Conservation (phyloP, 1,140 invertebrate genomes). For the Sesamia nonagrioides region DNA sequence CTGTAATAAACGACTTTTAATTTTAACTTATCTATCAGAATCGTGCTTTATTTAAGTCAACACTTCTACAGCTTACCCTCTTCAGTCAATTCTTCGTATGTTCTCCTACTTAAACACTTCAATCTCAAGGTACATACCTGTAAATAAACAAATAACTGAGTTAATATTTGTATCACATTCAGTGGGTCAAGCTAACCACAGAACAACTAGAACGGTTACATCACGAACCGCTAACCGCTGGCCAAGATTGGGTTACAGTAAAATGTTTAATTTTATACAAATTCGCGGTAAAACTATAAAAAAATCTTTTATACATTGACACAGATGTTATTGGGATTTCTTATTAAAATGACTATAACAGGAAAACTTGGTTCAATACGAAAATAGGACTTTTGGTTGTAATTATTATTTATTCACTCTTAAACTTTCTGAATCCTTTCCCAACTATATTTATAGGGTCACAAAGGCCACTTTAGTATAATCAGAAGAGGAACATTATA, state of each 20-base stretch:
- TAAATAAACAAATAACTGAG: conserved; percentile 5
- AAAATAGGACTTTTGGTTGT: too few relatives aligned
- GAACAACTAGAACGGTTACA: not conserved
- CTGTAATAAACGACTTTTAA: too few relatives aligned
- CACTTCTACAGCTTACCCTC: not conserved
- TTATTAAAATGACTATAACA: not conserved
- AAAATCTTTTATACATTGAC: not conserved
- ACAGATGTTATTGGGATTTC: conserved; percentile 1
- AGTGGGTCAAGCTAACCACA: conserved; percentile 28
- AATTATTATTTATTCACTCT: too few relatives aligned
- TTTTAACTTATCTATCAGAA: too few relatives aligned
- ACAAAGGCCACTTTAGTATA: too few relatives aligned
- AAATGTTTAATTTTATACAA: conserved; percentile 22
- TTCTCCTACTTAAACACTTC: too few relatives aligned
- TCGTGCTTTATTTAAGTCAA: too few relatives aligned
- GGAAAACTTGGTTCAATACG: not conserved
- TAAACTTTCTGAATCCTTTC: too few relatives aligned
- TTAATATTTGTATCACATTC: conserved; percentile 10
- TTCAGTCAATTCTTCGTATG: too few relatives aligned
- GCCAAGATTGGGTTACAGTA: not conserved
- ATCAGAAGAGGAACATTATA: too few relatives aligned
- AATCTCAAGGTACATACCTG: conserved; percentile 19
- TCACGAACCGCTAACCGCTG: conserved; percentile 6
- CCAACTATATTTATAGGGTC: too few relatives aligned
- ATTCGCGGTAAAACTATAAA: conserved; percentile 10